phyloP scores from a whole-genome alignment of 2,113 vertebrate species.

The Rhombomys opimus region DNA sequence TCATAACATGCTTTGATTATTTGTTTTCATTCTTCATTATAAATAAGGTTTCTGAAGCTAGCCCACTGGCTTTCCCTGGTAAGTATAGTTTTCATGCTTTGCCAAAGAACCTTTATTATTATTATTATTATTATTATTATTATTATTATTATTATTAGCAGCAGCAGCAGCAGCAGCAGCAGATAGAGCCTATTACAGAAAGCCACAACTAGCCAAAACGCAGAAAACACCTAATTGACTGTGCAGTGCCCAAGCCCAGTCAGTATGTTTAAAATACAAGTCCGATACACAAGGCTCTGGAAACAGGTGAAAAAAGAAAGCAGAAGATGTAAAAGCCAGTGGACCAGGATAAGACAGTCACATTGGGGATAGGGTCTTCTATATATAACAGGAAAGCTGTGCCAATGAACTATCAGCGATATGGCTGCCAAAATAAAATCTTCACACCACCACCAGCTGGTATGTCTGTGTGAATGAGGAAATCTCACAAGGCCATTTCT shows the following conservation, averaged over 20 bases:
- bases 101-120: not conserved
- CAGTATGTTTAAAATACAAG: not conserved
- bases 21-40: not conserved
- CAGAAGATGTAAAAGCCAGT: not conserved
- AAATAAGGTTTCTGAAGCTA: not conserved
- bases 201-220: not conserved
- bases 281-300: no score
- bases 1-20: not conserved
- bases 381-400: not conserved
- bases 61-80: not conserved
- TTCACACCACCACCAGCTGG: no score
- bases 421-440: not conserved
- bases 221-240: not conserved
- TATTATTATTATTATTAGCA: no score
- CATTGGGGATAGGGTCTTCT: no score
- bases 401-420: not conserved
- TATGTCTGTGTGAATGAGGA: not conserved
- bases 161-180: not conserved
- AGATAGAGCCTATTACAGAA: no score
- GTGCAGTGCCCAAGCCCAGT: no score
- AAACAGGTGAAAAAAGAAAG: not conserved
- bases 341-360: not conserved
- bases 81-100: not conserved
- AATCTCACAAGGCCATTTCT: not conserved
- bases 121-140: no score